phyloP scores from a whole-genome alignment of 2,113 vertebrate species.

The pig (Sus scrofa) region T2T-Sscrofa CM000824.6:217389001-217389500 shows the following conservation, averaged over 20 bases:
- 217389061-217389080: background rate
- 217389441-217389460: too few relatives aligned
- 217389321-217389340: background rate
- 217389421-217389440: background rate
- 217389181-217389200: background rate
- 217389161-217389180: background rate
- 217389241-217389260: background rate
- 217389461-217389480: too few relatives aligned
- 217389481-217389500: too few relatives aligned
- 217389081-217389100: background rate
- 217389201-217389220: background rate
- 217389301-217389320: accelerated
- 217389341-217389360: slow-evolving; percentile 4
- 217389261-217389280: background rate
- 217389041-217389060: background rate
- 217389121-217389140: background rate
- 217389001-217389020: background rate
- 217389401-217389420: background rate
- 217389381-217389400: background rate
- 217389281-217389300: background rate
- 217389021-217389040: background rate
- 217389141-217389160: background rate
- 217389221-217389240: background rate
- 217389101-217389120: background rate
- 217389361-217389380: background rate